These are phyloP conservation scores for Psammodynastes pulverulentus DNA, from an alignment of 2,113 vertebrate species.

Conservation along the genomic window DNA sequence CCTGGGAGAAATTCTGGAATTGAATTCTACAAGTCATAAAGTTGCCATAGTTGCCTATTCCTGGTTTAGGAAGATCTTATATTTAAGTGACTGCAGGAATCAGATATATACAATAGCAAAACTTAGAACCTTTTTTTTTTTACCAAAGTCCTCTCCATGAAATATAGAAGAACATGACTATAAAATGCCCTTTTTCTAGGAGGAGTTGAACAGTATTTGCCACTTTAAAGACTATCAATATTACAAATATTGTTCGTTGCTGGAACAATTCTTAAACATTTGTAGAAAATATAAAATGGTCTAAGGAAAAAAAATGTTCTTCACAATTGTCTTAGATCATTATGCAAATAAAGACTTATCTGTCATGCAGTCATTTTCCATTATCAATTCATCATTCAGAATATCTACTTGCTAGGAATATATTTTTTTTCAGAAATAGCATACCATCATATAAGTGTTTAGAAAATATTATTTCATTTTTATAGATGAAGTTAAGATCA, in stretches of 20 bases:
- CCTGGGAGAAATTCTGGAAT: background rate
- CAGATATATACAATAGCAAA: background rate
- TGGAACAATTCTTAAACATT: background rate
- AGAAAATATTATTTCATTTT: background rate
- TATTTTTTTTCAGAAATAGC: background rate
- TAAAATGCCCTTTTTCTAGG: background rate
- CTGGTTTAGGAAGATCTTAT: background rate
- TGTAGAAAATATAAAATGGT: background rate
- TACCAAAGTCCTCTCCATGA: background rate
- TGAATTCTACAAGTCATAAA: background rate
- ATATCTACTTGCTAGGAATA: background rate
- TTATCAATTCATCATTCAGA: background rate
- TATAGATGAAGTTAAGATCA: background rate
- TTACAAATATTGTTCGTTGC: background rate
- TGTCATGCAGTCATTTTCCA: background rate
- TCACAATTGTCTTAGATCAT: background rate
- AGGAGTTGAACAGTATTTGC: background rate
- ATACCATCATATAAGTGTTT: background rate
- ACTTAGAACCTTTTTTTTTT: background rate
- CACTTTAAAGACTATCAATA: background rate
- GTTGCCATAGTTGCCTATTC: background rate
- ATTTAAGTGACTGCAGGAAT: background rate
- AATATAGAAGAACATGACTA: background rate
- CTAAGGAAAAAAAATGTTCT: too few relatives aligned
- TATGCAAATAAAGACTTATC: background rate